phyloP scores from a whole-genome alignment of 1,140 invertebrate species.

The Galleria mellonella region DNA sequence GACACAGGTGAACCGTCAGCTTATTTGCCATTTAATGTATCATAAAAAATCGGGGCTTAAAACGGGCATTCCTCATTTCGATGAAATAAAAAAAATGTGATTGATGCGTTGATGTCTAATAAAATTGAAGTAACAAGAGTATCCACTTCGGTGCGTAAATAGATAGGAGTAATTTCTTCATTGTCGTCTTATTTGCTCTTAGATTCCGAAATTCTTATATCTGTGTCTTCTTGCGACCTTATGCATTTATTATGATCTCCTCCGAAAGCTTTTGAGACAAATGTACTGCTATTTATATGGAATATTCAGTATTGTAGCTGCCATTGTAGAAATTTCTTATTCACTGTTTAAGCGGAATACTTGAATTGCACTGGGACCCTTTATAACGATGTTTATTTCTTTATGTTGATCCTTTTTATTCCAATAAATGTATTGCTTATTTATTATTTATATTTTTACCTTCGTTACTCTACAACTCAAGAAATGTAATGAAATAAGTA shows the following conservation, averaged over 20 bases:
- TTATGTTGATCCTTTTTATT: conserved; percentile 20
- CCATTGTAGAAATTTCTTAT: conserved; percentile 61
- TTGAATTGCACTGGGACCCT: conserved; percentile 24
- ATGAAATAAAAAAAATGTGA: too few relatives aligned
- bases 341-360: conserved; percentile 56
- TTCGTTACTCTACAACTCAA: too few relatives aligned
- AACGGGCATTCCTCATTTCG: too few relatives aligned
- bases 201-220: conserved; percentile 32
- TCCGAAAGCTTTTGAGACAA: conserved; percentile 59
- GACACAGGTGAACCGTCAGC: too few relatives aligned
- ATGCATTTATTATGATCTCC: conserved; percentile 60
- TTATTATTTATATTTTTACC: too few relatives aligned
- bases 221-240: conserved; percentile 34
- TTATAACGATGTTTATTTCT: conserved; percentile 18
- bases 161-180: not conserved
- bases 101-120: too few relatives aligned
- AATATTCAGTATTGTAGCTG: conserved; percentile 64
- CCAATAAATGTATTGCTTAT: not conserved
- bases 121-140: too few relatives aligned
- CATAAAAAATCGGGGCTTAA: too few relatives aligned
- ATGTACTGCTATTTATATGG: conserved; percentile 63
- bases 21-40: too few relatives aligned
- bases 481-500: too few relatives aligned
- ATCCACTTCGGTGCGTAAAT: too few relatives aligned
- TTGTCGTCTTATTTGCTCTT: conserved; percentile 32